Base-by-base conservation (phyloP, 1,140 invertebrate species). In the Pseudomyrmex gracilis region DNA sequence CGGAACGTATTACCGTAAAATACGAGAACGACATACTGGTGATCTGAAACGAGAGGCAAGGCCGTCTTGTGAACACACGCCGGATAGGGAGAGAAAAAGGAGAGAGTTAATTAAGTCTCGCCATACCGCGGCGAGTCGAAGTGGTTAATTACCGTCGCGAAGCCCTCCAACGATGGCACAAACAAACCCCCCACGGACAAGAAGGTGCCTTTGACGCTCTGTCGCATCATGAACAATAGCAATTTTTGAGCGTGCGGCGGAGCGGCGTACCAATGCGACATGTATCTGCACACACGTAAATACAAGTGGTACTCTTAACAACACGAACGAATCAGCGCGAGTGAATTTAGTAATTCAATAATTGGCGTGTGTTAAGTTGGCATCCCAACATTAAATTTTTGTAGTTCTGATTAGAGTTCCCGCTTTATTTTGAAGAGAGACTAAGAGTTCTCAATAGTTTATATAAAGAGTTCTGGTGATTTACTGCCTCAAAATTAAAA, bases 91-190 rank as follows among this genome's bases (percentile, higher is more conserved):
- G 34, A 34, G 34, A 63, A 20, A 1, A 34, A 7, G 4, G 0
- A n/a, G 3, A 7, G 1, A 64, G 7, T 34, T 34, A 76, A 51
- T 66, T 7, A 64, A 63, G 34, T 64, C 60, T 0, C 45, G 13
- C 3, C 20, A 58, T 64, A 4, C 5, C 34, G 43, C 10, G 17
- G 43, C 12, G 13, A 43, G 51, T 63, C 12, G 3, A 73, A 60
- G 17, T 47, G n/a, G n/a, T 64, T 71, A 34, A 49, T 73, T 82
- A 82, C 80, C 51, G 70, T 51, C 3, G 70, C 70, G 22, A 82
- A 82, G 9, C 68, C 68, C 63, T 82, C 55, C 49, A 74, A 60
- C 17, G 80, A 82, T 73, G 70, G 49, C 12, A 82, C 68, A 45
- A 73, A 82, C 20, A 82, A 12, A 53, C 49, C 17, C 2, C 66